A percentile compares a stretch with the other conserved stretches of the same genome.
These are phyloP conservation scores for Corvus moneduloides DNA, from an alignment of 2,113 vertebrate genomes.

Conservation along the genomic window DNA sequence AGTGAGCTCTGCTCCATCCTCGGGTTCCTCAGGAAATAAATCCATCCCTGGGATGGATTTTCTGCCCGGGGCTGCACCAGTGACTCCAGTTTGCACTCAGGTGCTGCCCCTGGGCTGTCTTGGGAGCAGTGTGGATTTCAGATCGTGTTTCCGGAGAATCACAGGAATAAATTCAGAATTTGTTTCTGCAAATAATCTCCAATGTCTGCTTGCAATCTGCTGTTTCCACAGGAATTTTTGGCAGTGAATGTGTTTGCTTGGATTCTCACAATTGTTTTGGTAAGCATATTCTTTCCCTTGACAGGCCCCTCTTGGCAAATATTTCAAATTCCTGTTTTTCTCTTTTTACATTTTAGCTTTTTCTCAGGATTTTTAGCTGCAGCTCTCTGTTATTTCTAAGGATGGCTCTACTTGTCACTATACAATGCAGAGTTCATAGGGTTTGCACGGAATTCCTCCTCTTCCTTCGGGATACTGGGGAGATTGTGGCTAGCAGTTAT, in stretches of 20 bases:
- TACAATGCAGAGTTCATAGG: background rate
- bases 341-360: background rate
- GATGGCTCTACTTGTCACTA: background rate
- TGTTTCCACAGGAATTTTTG: conserved; percentile 34
- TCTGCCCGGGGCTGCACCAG: fast-evolving
- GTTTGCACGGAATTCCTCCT: background rate
- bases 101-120: background rate
- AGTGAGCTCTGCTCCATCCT: fast-evolving
- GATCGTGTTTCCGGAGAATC: background rate
- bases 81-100: fast-evolving
- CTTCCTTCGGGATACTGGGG: background rate
- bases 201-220: conserved; percentile 14
- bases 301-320: conserved; percentile 49
- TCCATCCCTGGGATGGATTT: background rate
- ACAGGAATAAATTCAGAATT: background rate
- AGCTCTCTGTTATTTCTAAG: background rate
- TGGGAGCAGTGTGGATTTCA: background rate
- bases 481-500: background rate
- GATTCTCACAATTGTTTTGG: conserved; percentile 45
- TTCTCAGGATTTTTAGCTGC: background rate
- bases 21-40: background rate
- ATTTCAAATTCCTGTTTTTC: conserved; percentile 29
- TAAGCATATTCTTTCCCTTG: conserved; percentile 29
- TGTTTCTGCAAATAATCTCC: background rate
- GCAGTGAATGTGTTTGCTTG: conserved; percentile 32